Base-by-base conservation (phyloP, 2,888 invertebrate species). In the Yponomeuta plumbellus region DNA sequence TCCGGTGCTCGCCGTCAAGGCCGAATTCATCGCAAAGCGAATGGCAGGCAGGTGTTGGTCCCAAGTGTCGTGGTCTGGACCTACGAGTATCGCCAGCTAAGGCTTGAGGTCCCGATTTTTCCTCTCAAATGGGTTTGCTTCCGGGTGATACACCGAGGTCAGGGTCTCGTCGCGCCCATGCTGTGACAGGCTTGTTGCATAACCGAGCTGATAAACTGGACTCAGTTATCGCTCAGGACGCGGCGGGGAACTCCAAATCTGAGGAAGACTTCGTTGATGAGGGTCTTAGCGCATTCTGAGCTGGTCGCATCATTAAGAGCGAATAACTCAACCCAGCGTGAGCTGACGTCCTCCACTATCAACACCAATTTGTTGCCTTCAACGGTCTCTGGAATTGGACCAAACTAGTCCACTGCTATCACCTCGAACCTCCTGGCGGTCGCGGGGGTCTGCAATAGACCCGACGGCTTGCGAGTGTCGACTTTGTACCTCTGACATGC, bases 171-270 rank as follows among this genome's bases (percentile, higher is more conserved):
- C 11, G 39, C 11, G 39, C 39, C 39, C 6, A 39, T 8, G 11
- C 5, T 11, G 39, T 39, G 39, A 11, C 39, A 39, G 21, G 77
- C 68, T 63, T 80, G 73, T 67, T 81, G 81, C 78, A 80, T 80
- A 0, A 76, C 68, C 1, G 65, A 71, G 21, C 74, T 70, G 1
- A 80, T 68, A 66, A 81, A 81, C 66, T 83, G 80, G 2, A 69
- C 66, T 0, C 80, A 81, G 68, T 82, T 82, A 66, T 84, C 80
- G 39, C 72, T 73, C 1, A 77, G 73, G 1, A 82, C 66, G 64
- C 73, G 66, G 0, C 78, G 34, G 0, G 79, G 78, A 0, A 70
- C 66, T 1, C 79, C 80, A 69, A 74, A 79, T 1, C 79, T 70
- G 5, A 74, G 61, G 22, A 74, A 66, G 0, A 72, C 63, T 67